These are phyloP conservation scores for Leucophenga varia DNA, from an alignment of 1,140 invertebrate genomes.

Conservation along the genomic window DNA sequence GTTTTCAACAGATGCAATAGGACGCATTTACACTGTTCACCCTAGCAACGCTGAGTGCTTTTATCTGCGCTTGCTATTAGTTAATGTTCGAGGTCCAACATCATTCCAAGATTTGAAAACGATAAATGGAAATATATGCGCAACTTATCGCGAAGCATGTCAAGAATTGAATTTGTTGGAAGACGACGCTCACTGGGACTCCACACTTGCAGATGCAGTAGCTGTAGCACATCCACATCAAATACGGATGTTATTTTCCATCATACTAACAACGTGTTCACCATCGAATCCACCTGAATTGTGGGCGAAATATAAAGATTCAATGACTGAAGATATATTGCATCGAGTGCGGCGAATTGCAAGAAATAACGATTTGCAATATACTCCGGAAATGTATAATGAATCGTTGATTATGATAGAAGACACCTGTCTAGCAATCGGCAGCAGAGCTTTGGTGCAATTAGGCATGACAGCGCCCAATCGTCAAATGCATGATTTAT, in stretches of 20 bases:
- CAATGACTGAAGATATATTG: conserved; percentile 49
- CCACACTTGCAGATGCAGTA: conserved; percentile 38
- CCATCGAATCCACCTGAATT: conserved; percentile 43
- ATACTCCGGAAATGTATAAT: conserved; percentile 32
- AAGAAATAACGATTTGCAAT: conserved; percentile 23
- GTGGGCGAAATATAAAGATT: conserved; percentile 50
- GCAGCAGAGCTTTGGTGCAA: background rate
- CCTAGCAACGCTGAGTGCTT: no score
- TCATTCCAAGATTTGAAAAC: conserved; percentile 57
- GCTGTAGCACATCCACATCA: conserved; percentile 34
- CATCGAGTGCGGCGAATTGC: conserved; percentile 22
- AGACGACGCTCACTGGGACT: conserved; percentile 40
- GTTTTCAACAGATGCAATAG: no score
- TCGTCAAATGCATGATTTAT: conserved; percentile 31
- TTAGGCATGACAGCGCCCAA: conserved; percentile 27
- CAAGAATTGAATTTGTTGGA: conserved; percentile 40
- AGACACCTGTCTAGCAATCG: conserved; percentile 25
- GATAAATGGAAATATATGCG: conserved; percentile 42
- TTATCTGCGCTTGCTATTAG: no score
- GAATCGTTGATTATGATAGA: conserved; percentile 40
- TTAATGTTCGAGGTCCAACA: conserved; percentile 57
- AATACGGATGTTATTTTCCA: conserved; percentile 55
- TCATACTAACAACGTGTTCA: conserved; percentile 51
- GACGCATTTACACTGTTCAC: no score
- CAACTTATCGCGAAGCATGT: conserved; percentile 52